Evolutionary conservation across 2,888 invertebrate species (phyloP), one percentile per base, ranked within the genome.

Genomic region (Strigamia transsilvanica): DNA sequence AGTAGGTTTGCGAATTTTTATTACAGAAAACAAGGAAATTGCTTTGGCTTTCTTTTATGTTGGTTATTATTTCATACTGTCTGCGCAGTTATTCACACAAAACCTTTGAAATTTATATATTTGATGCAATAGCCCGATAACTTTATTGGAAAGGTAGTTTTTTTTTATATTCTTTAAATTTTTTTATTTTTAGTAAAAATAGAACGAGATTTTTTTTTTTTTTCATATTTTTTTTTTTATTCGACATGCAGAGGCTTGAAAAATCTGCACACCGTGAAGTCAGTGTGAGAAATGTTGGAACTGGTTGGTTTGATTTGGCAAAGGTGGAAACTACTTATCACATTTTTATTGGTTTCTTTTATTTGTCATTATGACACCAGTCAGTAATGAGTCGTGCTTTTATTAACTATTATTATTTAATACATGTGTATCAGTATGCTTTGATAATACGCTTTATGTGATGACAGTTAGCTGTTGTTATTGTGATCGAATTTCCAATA

Each of bases 401-500:
- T 18, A 18, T 56, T 56, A 18, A 56, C 9, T 2, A 21, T 56
- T 56, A 56, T 56, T 56, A 7, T 2, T 18, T 9, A 18, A n/a
- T 1, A 27, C 27, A 27, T 27, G 1, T 56, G 18, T n/a, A n/a
- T n/a, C 21, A n/a, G 18, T 38, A 56, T 56, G 56, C 46, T 46
- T 46, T n/a, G 15, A 13, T 56, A 38, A 38, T 38, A 38, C 38
- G 10, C 56, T n/a, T 56, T 18, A 18, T 9, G 56, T 6, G 18
- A 21, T 56, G n/a, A n/a, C 56, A 56, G n/a, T 18, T 18, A 21
- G 18, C 21, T 56, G 18, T 73, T 73, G 73, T 32, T 73, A 73
- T 73, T 73, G 32, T 73, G 32, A 73, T 73, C 73, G 73, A 13
- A 73, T 73, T 73, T 73, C 13, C 12, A 73, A 66, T 27, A 73